phyloP scores from a whole-genome alignment of 2,888 invertebrate genomes.

The Cancer borealis region DNA sequence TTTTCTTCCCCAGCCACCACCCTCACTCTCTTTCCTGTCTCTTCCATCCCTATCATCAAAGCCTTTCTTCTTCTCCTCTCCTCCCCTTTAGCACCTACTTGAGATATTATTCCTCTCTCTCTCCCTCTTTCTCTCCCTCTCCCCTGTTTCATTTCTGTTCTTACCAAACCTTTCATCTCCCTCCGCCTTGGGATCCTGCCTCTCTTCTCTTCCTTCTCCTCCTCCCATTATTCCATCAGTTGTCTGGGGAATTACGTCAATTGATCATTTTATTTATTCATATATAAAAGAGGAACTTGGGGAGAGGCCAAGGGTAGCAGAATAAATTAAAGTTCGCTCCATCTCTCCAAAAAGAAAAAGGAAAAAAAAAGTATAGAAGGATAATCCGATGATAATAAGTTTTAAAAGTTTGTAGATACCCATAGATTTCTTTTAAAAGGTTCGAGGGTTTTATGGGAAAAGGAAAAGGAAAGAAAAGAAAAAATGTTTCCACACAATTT shows the following conservation, averaged over 20 bases:
- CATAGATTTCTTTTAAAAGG: conserved; percentile 39
- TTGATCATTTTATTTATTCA: background rate
- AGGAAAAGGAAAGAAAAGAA: background rate
- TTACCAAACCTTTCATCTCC: background rate
- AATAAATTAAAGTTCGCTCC: background rate
- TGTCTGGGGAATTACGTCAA: background rate
- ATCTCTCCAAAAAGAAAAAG: too few species aligned
- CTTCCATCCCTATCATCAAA: background rate
- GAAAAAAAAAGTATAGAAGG: background rate
- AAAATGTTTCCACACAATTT: background rate
- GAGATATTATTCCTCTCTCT: conserved; percentile 30
- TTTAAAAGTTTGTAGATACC: background rate
- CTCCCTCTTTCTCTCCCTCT: background rate
- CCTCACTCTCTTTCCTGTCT: background rate
- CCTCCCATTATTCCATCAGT: background rate
- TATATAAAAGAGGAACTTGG: background rate
- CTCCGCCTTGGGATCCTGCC: background rate
- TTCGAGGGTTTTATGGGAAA: background rate
- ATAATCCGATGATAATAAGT: conserved; percentile 5
- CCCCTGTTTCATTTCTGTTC: conserved; percentile 13
- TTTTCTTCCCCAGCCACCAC: background rate
- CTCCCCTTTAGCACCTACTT: conserved; percentile 25
- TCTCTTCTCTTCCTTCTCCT: background rate
- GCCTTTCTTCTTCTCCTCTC: conserved; percentile 16
- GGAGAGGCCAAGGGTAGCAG: background rate